phyloP scores from a whole-genome alignment of 2,113 vertebrate genomes.

The Siniperca knerii region DNA sequence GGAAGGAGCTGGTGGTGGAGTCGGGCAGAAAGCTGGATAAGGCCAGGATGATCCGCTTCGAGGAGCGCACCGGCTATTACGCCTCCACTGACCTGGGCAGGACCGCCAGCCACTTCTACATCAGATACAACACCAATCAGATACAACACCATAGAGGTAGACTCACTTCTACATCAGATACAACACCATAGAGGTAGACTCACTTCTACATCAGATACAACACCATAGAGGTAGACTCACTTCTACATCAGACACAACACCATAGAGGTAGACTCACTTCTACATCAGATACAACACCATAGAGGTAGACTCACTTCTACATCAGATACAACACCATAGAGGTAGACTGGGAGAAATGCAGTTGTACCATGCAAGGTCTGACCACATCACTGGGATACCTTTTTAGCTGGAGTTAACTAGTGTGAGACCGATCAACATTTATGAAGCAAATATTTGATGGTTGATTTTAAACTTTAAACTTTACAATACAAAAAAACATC shows the following conservation, averaged over 20 bases:
- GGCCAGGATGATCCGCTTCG: constrained; percentile 97
- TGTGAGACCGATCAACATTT: no score
- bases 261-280: constrained; percentile 89
- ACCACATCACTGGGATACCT: no score
- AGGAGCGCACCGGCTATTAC: constrained; percentile 97
- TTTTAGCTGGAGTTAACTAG: no score
- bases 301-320: constrained; percentile 87
- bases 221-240: no score
- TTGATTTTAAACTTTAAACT: no score
- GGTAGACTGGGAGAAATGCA: constrained; percentile 31
- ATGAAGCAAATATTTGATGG: no score
- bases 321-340: constrained; percentile 91
- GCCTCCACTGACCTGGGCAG: constrained; percentile 96
- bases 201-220: constrained; percentile 89
- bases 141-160: constrained; percentile 98
- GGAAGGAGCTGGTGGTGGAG: constrained; percentile 92
- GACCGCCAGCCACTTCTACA: constrained; percentile 98
- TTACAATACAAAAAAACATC: no score
- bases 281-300: no score
- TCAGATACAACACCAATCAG: constrained; percentile 65
- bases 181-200: no score
- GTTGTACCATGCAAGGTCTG: no score
- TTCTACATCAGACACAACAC: constrained; percentile 88
- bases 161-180: no score
- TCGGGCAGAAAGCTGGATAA: constrained; percentile 95